Conservation (phyloP, 2,797 vertebrate species). For the Rhinatrema bivittatum region DNA sequence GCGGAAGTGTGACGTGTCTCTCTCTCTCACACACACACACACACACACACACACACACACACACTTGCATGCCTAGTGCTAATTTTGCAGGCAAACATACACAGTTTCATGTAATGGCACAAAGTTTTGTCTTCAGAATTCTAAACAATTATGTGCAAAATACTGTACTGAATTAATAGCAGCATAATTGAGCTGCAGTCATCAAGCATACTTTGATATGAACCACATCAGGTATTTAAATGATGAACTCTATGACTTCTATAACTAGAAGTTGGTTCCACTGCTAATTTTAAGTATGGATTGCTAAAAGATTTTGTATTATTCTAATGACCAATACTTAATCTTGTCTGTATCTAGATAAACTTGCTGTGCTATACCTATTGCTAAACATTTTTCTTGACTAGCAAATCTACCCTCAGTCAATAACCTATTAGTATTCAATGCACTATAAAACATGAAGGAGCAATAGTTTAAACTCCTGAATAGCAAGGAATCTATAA, state of each 20-base stretch:
- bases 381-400: constrained; percentile 2
- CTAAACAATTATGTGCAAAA: too few species aligned
- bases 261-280: neutral
- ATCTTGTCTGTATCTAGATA: constrained; percentile 2
- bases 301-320: neutral
- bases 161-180: neutral
- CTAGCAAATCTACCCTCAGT: constrained; percentile 3
- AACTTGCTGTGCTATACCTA: neutral
- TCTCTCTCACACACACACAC: too few species aligned
- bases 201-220: neutral
- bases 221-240: neutral
- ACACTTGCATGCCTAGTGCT: too few species aligned
- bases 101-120: too few species aligned
- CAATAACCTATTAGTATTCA: constrained; percentile 8
- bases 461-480: neutral
- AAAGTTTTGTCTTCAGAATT: too few species aligned
- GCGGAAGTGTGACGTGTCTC: too few species aligned
- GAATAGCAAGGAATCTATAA: neutral
- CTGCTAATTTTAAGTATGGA: neutral
- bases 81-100: too few species aligned
- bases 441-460: constrained; percentile 2
- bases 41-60: too few species aligned
- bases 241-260: neutral
- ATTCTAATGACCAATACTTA: neutral
- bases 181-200: neutral